Conservation (phyloP, 2,888 invertebrate genomes). For the Lasioglossum marginatum region DNA sequence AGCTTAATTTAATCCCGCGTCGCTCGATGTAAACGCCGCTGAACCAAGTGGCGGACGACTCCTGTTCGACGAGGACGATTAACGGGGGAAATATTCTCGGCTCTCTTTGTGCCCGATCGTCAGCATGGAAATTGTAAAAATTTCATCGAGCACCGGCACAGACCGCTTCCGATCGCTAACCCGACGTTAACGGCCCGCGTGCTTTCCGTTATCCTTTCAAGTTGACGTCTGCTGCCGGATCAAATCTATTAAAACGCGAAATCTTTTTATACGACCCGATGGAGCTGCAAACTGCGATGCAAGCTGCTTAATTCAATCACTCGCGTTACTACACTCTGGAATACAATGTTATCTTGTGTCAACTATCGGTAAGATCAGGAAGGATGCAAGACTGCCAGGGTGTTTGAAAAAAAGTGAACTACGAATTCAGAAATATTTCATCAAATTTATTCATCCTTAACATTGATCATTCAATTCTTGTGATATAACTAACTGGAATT, state of each 20-base stretch:
- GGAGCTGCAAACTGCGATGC: background rate
- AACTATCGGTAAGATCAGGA: background rate
- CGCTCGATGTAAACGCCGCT: background rate
- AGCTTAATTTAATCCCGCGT: slow-evolving; percentile 19
- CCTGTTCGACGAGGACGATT: background rate
- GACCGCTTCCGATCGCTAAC: background rate
- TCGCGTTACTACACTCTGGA: background rate
- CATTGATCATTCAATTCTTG: too few species aligned
- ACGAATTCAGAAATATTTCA: background rate
- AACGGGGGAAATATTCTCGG: slow-evolving; percentile 10
- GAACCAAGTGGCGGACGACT: background rate
- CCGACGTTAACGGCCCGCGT: background rate
- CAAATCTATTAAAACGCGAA: background rate
- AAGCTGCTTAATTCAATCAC: background rate
- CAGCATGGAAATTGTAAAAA: background rate
- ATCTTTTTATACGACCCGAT: background rate
- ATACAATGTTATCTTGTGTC: background rate
- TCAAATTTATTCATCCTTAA: too few species aligned
- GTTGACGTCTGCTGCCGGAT: background rate
- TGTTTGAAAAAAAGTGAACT: background rate
- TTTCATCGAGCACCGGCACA: background rate
- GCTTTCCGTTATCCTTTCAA: background rate
- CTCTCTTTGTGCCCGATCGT: slow-evolving; percentile 8
- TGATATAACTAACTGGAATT: too few species aligned
- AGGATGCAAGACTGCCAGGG: background rate